Base-by-base conservation (phyloP, 1,140 invertebrate genomes). In the Bombus picipes region DNA sequence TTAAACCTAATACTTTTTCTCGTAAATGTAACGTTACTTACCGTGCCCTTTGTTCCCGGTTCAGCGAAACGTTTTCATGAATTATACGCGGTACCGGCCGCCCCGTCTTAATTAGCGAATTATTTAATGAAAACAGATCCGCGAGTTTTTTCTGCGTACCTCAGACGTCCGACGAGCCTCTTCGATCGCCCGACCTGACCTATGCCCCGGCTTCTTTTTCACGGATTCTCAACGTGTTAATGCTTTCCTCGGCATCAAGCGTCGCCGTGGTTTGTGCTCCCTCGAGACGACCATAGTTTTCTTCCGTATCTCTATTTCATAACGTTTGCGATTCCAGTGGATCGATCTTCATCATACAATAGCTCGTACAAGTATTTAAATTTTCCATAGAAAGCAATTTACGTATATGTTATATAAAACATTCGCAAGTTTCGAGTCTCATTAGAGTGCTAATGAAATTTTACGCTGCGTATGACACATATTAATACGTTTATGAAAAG, bases 21-120 rank as follows among this genome's bases (percentile, higher is more conserved):
- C 88, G 77, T 82, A 89, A 89, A 89, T 89, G 85, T 86, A 79
- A 81, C 70, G 76, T 86, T 68, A 80, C 87, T 77, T 59, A 85
- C 73, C 74, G 62, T 59, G 57, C 28, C 74, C 81, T 89, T 80
- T 74, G 83, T 84, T 71, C 37, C 18, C 43, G 62, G 43, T 77
- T 53, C 82, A 78, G 37, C 47, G 75, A 59, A 70, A 71, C 66
- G 76, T 84, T 84, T 79, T 34, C 66, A 79, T 79, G 32, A 84
- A 84, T 84, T 84, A 72, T 79, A 84, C 83, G 66, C 76, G 66
- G 66, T 43, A 70, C 83, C 66, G 65, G 41, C 76, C 37, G 74
- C 13, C 74, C 34, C 68, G 76, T 80, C 76, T 79, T 85, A 85
- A 85, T 85, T 85, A 85, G 83, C 68, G 68, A 85, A 85, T 80